These are phyloP conservation scores for Nomada lathburiana DNA, from an alignment of 2,888 invertebrate genomes.

Conservation along the genomic window DNA sequence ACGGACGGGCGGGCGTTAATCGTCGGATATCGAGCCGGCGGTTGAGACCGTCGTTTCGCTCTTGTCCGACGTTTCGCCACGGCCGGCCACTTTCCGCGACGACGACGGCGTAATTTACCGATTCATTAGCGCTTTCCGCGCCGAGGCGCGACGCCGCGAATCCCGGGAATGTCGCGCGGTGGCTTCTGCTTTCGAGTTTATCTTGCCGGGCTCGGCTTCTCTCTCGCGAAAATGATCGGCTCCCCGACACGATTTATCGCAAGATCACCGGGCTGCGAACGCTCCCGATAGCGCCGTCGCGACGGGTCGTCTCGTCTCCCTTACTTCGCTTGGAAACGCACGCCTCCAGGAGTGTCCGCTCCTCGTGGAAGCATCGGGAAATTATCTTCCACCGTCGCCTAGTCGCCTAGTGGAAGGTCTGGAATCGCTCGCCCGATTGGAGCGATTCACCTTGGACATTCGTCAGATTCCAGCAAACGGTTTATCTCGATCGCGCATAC, in stretches of 20 bases:
- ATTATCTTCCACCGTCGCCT: slow-evolving; percentile 65
- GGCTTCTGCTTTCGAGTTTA: slow-evolving; percentile 4
- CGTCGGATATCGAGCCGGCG: slow-evolving; percentile 24
- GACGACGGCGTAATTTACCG: slow-evolving; percentile 16
- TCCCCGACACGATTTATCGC: not conserved
- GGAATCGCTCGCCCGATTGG: not conserved
- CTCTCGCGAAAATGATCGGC: too few species aligned
- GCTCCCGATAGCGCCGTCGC: slow-evolving; percentile 67
- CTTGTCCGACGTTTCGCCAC: too few species aligned
- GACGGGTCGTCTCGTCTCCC: slow-evolving; percentile 64
- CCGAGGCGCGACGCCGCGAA: not conserved
- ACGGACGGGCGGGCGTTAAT: slow-evolving; percentile 35
- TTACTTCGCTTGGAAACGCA: slow-evolving; percentile 3
- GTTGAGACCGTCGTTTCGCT: too few species aligned
- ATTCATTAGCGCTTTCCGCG: slow-evolving; percentile 27
- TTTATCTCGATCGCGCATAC: slow-evolving; percentile 67
- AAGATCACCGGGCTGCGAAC: slow-evolving; percentile 62
- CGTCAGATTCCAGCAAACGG: slow-evolving; percentile 62
- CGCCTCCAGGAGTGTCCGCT: slow-evolving; percentile 41
- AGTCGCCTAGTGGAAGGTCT: slow-evolving; percentile 45
- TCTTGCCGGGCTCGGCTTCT: not conserved
- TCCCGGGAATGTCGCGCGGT: slow-evolving; percentile 8
- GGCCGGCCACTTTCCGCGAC: not conserved
- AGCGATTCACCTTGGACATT: slow-evolving; percentile 49
- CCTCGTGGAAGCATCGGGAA: slow-evolving; percentile 81